These are phyloP conservation scores for Simalia tracyae DNA, from an alignment of 2,797 vertebrate genomes.

Conservation along the genomic window DNA sequence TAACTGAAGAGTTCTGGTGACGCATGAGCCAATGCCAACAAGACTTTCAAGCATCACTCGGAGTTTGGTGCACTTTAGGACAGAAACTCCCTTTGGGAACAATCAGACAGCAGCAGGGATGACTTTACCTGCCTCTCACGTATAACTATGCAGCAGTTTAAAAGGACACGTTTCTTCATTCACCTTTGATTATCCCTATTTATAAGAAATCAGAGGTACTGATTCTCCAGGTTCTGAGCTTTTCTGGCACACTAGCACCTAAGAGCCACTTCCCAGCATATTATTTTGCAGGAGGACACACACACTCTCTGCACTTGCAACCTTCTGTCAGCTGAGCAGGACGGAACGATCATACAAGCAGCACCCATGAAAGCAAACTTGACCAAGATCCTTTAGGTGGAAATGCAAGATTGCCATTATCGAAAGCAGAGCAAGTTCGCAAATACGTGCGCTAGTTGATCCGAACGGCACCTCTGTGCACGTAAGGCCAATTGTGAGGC, in stretches of 20 bases:
- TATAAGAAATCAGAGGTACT: not conserved
- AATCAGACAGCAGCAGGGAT: not conserved
- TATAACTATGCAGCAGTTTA: not conserved
- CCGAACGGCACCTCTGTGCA: not conserved
- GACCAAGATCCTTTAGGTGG: not conserved
- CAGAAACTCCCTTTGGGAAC: not conserved
- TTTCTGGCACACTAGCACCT: too few species aligned
- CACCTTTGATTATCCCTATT: not conserved
- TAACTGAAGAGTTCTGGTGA: constrained; percentile 22
- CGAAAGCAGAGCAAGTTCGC: not conserved
- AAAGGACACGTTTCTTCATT: not conserved
- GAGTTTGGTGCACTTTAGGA: not conserved
- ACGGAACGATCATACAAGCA: not conserved
- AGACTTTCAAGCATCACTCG: constrained; percentile 20
- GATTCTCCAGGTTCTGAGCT: not conserved
- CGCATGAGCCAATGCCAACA: constrained; percentile 10
- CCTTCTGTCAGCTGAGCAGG: not conserved
- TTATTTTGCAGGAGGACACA: not conserved
- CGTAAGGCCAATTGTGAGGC: not conserved
- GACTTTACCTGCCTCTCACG: not conserved
- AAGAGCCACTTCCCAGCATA: not conserved
- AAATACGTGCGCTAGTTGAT: not conserved
- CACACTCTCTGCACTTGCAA: not conserved
- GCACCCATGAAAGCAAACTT: not conserved
- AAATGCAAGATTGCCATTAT: not conserved